phyloP scores from a whole-genome alignment of 2,113 vertebrate species.

The Cyrtonyx montezumae region DNA sequence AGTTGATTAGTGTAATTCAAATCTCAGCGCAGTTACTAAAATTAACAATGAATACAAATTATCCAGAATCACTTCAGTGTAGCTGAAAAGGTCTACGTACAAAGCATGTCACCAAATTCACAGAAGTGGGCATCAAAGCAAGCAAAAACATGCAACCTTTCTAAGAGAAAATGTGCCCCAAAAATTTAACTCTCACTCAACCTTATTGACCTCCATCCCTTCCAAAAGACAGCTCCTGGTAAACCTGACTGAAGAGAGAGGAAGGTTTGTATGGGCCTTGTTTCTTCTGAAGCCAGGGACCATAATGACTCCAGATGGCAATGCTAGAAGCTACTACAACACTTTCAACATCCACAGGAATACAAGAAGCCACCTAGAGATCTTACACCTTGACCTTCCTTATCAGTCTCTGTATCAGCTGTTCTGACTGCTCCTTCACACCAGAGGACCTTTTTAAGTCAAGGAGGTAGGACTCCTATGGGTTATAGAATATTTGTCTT shows the following conservation, averaged over 20 bases:
- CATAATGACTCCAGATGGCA: not conserved
- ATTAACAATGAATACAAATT: slow-evolving; percentile 77
- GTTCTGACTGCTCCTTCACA: not conserved
- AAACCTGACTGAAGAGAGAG: not conserved
- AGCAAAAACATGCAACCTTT: not conserved
- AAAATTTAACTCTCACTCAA: not conserved
- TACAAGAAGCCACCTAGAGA: not conserved
- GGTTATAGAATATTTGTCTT: not conserved
- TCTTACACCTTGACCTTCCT: not conserved
- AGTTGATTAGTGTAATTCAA: slow-evolving; percentile 78
- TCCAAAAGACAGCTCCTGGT: not conserved
- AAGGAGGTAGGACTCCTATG: not conserved
- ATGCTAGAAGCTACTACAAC: not conserved
- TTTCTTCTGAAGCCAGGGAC: not conserved
- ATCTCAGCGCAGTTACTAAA: slow-evolving; percentile 73
- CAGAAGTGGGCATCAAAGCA: slow-evolving; percentile 40
- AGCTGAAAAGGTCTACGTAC: slow-evolving; percentile 30
- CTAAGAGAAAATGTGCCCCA: not conserved
- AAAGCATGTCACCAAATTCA: slow-evolving; percentile 32
- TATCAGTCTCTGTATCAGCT: not conserved
- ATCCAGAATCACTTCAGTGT: slow-evolving; percentile 45
- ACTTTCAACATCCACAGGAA: not conserved
- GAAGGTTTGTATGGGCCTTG: not conserved
- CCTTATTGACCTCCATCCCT: not conserved
- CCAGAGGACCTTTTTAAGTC: not conserved